A percentile compares a stretch with the other conserved stretches of the same genome.
phyloP scores from a whole-genome alignment of 2,888 invertebrate genomes.

The Cataglyphis albicans region DNA sequence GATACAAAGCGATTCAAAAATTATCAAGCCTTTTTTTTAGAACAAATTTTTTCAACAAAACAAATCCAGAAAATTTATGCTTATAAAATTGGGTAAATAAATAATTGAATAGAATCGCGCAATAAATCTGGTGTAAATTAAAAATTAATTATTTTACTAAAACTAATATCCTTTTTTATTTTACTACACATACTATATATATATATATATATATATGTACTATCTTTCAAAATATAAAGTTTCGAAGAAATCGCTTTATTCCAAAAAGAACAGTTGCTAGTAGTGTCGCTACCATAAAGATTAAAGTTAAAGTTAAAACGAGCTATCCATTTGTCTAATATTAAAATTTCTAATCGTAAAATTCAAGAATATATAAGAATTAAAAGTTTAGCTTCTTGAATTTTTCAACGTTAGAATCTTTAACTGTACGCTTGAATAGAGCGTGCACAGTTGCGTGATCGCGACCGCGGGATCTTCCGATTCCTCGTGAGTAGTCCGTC shows the following conservation, averaged over 20 bases:
- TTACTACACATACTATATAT: too few relatives aligned
- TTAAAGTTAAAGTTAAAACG: background rate
- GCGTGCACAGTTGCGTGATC: background rate
- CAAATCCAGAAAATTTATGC: background rate
- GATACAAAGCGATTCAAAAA: background rate
- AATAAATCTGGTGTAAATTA: background rate
- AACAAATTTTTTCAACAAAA: conserved; percentile 2
- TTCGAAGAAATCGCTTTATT: background rate
- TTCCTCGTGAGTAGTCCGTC: conserved; percentile 12
- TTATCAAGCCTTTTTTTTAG: background rate
- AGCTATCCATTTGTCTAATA: background rate
- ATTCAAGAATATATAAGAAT: background rate
- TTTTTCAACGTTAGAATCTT: background rate
- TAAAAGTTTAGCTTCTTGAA: background rate
- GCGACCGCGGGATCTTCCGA: conserved; percentile 8
- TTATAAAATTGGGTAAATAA: too few relatives aligned
- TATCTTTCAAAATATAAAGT: background rate
- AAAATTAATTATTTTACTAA: background rate
- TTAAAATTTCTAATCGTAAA: background rate
- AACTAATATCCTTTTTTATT: background rate
- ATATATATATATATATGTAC: background rate
- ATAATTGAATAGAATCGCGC: background rate
- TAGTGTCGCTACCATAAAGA: background rate
- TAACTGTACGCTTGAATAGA: background rate
- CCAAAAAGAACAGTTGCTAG: background rate